phyloP scores from a whole-genome alignment of 2,797 vertebrate genomes.

The Chiroxiphia lanceolata region DNA sequence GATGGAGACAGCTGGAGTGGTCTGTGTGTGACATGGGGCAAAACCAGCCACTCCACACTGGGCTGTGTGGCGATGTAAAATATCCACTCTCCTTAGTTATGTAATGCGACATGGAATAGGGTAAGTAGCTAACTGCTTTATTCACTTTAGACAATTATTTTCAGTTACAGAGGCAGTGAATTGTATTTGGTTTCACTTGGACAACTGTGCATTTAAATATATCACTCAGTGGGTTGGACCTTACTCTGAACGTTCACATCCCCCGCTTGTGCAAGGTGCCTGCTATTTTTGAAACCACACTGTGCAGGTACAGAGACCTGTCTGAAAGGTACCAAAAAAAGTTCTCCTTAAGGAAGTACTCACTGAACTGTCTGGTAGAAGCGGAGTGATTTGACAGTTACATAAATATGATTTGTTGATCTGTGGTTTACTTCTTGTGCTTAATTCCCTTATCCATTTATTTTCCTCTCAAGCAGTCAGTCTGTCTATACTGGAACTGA shows the following conservation, averaged over 20 bases:
- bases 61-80: background rate
- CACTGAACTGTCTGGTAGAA: background rate
- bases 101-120: background rate
- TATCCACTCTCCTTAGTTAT: background rate
- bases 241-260: background rate
- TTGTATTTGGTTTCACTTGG: background rate
- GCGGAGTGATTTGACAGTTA: background rate
- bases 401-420: background rate
- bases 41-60: background rate
- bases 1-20: fast-evolving
- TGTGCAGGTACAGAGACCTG: background rate
- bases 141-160: background rate
- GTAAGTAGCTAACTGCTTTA: background rate
- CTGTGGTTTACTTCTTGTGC: background rate
- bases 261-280: background rate
- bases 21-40: background rate
- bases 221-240: background rate
- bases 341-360: background rate
- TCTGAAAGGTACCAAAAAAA: background rate
- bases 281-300: background rate
- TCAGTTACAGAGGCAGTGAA: background rate
- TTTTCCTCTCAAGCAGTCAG: background rate
- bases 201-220: background rate
- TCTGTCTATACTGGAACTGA: background rate
- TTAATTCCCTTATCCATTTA: background rate